These are phyloP conservation scores for Discoglossus pictus DNA, from an alignment of 2,797 vertebrate species.

Conservation along the genomic window DNA sequence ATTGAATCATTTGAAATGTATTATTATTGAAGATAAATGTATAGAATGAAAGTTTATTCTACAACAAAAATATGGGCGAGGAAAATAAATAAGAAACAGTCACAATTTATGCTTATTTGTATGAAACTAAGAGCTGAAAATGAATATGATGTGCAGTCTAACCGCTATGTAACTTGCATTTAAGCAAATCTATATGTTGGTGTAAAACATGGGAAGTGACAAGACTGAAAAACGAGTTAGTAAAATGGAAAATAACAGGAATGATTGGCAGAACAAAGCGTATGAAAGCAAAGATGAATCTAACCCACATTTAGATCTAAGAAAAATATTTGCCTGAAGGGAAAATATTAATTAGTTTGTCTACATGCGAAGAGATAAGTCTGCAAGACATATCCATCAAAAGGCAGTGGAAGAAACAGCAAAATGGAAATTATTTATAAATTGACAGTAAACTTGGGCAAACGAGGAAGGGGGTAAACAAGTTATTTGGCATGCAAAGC, in stretches of 20 bases:
- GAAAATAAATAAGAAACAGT: too few relatives aligned
- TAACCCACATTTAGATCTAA: conserved; percentile 93
- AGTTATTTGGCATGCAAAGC: conserved; percentile 78
- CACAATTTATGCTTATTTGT: too few relatives aligned
- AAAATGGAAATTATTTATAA: conserved; percentile 93
- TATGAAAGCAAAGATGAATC: conserved; percentile 85
- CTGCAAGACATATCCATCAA: conserved; percentile 90
- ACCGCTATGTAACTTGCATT: conserved; percentile 7
- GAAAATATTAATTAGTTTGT: conserved; percentile 97
- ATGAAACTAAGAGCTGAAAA: too few relatives aligned
- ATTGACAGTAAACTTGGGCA: conserved; percentile 89
- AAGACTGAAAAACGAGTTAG: conserved; percentile 70
- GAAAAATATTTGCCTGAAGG: conserved; percentile 95
- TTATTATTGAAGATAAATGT: too few relatives aligned
- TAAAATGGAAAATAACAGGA: conserved; percentile 66
- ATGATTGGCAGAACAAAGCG: conserved; percentile 94
- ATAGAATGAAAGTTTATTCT: too few relatives aligned
- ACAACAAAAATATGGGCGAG: too few relatives aligned
- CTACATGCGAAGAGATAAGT: conserved; percentile 88
- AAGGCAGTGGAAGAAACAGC: conserved; percentile 84
- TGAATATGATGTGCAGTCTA: too few relatives aligned
- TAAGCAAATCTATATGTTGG: conserved; percentile 59
- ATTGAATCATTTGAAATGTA: too few relatives aligned
- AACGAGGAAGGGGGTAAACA: conserved; percentile 81
- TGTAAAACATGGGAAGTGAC: conserved; percentile 68